Percentiles rank a stretch among this genome's conserved stretches.
These are phyloP conservation scores for Condylura cristata DNA, from an alignment of 2,113 vertebrate species.

Conservation along the genomic window DNA sequence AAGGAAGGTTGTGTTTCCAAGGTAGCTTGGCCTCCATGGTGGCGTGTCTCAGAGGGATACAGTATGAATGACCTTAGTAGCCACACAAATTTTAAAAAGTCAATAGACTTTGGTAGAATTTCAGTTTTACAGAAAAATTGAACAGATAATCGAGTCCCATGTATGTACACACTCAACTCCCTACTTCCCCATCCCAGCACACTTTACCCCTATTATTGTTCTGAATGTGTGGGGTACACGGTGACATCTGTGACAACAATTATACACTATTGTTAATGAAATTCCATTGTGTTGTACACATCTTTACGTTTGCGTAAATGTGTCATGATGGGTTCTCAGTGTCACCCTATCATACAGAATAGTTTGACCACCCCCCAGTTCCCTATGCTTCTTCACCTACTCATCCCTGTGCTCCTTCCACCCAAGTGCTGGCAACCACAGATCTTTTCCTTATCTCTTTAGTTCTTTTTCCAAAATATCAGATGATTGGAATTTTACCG, in stretches of 20 bases:
- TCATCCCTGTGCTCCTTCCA: too few relatives aligned
- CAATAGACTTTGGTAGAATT: background rate
- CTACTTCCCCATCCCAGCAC: fast-evolving
- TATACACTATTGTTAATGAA: background rate
- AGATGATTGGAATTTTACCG: background rate
- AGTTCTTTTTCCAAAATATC: background rate
- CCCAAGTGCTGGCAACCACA: background rate
- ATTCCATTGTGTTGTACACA: background rate
- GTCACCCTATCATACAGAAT: background rate
- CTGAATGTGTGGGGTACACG: fast-evolving
- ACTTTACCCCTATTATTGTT: too few relatives aligned
- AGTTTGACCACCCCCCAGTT: background rate
- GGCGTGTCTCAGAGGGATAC: background rate
- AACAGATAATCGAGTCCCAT: background rate
- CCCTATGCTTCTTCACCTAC: background rate
- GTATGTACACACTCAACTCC: too few relatives aligned
- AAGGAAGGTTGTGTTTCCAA: background rate
- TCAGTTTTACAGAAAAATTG: background rate
- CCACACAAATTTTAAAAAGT: background rate
- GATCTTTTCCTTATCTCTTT: background rate
- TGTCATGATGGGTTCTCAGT: background rate
- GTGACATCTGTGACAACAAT: background rate
- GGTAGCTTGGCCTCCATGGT: background rate
- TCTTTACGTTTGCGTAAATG: background rate
- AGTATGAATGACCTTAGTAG: background rate